Conservation (phyloP, 2,113 vertebrate species). For the Pycnonotus jocosus region DNA sequence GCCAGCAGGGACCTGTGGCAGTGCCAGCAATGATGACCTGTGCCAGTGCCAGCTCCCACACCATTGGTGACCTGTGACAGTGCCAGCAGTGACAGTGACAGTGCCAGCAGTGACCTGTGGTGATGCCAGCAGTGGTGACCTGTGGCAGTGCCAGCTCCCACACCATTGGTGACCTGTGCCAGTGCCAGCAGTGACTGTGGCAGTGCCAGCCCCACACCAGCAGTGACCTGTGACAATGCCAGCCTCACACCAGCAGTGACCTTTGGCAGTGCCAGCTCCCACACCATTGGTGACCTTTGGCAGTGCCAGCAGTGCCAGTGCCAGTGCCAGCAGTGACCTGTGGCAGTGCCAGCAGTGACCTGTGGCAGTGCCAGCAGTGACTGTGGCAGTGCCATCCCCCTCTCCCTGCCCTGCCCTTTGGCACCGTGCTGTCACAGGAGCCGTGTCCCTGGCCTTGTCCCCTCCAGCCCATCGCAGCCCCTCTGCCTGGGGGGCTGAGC, state of each 20-base stretch:
- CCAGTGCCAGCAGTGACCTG: background rate
- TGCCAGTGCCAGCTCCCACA: background rate
- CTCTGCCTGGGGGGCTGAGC: slow-evolving; percentile 66
- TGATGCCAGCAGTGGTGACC: background rate
- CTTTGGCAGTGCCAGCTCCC: background rate
- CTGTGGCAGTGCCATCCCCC: background rate
- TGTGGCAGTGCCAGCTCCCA: background rate
- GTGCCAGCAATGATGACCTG: background rate
- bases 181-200: background rate
- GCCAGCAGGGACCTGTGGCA: background rate
- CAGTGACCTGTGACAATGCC: background rate
- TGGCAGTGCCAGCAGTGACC: too few relatives aligned
- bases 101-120: background rate
- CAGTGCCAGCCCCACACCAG: background rate
- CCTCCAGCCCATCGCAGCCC: slow-evolving; percentile 54
- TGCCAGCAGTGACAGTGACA: background rate
- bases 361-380: background rate
- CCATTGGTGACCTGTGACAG: slow-evolving; percentile 6
- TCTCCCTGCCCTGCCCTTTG: slow-evolving; percentile 58
- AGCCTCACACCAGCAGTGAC: background rate
- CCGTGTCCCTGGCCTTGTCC: slow-evolving; percentile 47
- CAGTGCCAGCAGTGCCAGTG: background rate
- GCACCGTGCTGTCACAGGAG: slow-evolving; percentile 63
- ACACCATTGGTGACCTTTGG: slow-evolving; percentile 38
- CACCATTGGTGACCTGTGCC: background rate